These are phyloP conservation scores for Mya arenaria DNA, from an alignment of 1,140 invertebrate species.

Conservation along the genomic window DNA sequence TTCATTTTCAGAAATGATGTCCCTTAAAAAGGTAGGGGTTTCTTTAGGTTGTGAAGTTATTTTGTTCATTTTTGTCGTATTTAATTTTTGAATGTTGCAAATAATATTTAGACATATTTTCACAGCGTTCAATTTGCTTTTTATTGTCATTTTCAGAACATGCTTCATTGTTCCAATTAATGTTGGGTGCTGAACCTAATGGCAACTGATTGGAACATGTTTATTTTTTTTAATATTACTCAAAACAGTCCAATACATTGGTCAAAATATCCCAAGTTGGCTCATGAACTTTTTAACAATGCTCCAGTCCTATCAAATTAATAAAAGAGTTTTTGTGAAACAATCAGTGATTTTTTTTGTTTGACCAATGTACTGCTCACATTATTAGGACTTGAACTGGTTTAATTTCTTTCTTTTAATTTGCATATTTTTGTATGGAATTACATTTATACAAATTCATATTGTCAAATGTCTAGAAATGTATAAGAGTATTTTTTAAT, in stretches of 20 bases:
- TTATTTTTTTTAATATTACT: too few relatives aligned
- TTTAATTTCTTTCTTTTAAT: too few relatives aligned
- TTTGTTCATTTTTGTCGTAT: slow-evolving; percentile 1
- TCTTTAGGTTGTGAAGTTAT: slow-evolving; percentile 42
- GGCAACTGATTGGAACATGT: too few relatives aligned
- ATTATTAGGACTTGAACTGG: too few relatives aligned
- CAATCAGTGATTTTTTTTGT: too few relatives aligned
- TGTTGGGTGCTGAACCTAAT: background rate
- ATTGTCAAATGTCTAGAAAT: background rate
- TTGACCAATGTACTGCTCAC: too few relatives aligned
- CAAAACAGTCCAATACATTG: too few relatives aligned
- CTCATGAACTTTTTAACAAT: too few relatives aligned
- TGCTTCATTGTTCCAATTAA: background rate
- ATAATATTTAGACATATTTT: background rate
- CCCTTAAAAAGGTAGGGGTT: slow-evolving; percentile 44
- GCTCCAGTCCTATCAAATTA: too few relatives aligned
- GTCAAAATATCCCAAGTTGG: too few relatives aligned
- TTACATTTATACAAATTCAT: background rate
- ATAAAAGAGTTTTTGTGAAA: too few relatives aligned
- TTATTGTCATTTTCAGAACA: background rate
- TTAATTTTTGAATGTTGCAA: slow-evolving; percentile 2
- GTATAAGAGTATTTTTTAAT: background rate
- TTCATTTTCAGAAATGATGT: slow-evolving; percentile 54
- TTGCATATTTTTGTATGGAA: too few relatives aligned
- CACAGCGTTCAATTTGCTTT: background rate